phyloP scores from a whole-genome alignment of 2,113 vertebrate species.

The Lates calcarifer region DNA sequence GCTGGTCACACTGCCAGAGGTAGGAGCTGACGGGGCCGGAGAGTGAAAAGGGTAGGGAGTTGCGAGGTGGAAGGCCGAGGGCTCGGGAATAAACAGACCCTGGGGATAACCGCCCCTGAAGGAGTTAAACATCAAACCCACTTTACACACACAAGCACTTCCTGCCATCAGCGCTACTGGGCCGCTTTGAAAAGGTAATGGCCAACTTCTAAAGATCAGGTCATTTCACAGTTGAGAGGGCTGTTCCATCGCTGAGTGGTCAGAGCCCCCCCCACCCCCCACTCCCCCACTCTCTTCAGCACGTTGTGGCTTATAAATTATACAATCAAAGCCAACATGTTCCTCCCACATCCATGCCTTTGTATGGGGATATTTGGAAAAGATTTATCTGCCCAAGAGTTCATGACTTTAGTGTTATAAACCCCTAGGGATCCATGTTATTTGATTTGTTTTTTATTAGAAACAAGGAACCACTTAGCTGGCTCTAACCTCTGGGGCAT shows the following conservation, averaged over 20 bases:
- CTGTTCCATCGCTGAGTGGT: conserved; percentile 45
- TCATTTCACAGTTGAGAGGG: conserved; percentile 66
- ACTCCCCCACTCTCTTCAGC: neutral
- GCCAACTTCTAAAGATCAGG: conserved; percentile 59
- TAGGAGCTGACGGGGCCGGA: conserved; percentile 49
- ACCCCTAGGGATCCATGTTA: conserved; percentile 66
- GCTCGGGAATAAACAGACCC: conserved; percentile 49
- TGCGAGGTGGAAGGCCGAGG: neutral
- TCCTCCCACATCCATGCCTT: conserved; percentile 58
- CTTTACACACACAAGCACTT: conserved; percentile 57
- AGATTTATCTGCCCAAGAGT: conserved; percentile 66
- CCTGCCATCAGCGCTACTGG: conserved; percentile 39
- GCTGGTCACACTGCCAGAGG: conserved; percentile 65
- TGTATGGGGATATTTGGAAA: conserved; percentile 54
- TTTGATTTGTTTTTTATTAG: conserved; percentile 80
- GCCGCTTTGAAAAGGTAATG: conserved; percentile 63
- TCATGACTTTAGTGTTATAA: conserved; percentile 69
- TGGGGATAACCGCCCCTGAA: conserved; percentile 42
- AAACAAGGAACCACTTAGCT: conserved; percentile 79
- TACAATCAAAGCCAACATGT: conserved; percentile 52
- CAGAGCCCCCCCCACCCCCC: neutral
- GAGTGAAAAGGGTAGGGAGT: conserved; percentile 26
- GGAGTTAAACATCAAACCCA: conserved; percentile 78
- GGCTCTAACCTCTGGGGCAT: conserved; percentile 71
- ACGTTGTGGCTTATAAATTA: conserved; percentile 56